Conservation (phyloP, 2,113 vertebrate genomes). For the Seriola aureovittata region DNA sequence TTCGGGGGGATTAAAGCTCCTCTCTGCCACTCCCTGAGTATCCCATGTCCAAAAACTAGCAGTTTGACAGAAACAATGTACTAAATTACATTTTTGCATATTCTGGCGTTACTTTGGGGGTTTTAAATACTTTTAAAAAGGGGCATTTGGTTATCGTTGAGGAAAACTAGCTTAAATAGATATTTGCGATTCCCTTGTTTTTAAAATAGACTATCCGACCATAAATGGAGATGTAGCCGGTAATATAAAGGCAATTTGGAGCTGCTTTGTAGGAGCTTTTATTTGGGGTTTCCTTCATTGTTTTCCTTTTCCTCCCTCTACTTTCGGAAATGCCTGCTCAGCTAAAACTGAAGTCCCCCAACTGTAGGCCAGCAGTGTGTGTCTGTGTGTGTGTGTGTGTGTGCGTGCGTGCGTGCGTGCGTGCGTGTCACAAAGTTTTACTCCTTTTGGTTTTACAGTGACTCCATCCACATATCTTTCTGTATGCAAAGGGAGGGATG, state of each 20-base stretch:
- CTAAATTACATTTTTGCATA: not conserved
- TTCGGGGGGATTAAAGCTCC: conserved; percentile 32
- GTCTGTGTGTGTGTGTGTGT: conserved; percentile 27
- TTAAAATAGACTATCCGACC: not conserved
- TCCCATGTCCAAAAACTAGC: not conserved
- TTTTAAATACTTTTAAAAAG: not conserved
- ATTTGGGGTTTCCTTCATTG: conserved; percentile 56
- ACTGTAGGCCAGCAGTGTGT: conserved; percentile 53
- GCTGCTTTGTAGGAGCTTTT: conserved; percentile 27
- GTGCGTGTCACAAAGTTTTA: conserved; percentile 52
- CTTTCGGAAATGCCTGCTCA: conserved; percentile 76
- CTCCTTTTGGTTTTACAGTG: conserved; percentile 11
- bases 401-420: conserved; percentile 27
- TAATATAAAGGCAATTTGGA: not conserved
- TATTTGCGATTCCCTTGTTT: conserved; percentile 6
- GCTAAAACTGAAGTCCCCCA: conserved; percentile 69
- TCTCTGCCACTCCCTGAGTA: not conserved
- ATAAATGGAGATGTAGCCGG: not conserved
- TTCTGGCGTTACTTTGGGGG: not conserved
- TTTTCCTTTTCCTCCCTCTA: conserved; percentile 59
- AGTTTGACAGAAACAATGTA: not conserved
- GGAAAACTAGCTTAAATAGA: conserved; percentile 20
- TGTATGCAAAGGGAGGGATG: conserved; percentile 15
- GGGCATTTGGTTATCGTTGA: not conserved
- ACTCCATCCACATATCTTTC: conserved; percentile 27